These are phyloP conservation scores for Brachionus paranguensis DNA, from an alignment of 1,140 invertebrate genomes.

Conservation along the genomic window DNA sequence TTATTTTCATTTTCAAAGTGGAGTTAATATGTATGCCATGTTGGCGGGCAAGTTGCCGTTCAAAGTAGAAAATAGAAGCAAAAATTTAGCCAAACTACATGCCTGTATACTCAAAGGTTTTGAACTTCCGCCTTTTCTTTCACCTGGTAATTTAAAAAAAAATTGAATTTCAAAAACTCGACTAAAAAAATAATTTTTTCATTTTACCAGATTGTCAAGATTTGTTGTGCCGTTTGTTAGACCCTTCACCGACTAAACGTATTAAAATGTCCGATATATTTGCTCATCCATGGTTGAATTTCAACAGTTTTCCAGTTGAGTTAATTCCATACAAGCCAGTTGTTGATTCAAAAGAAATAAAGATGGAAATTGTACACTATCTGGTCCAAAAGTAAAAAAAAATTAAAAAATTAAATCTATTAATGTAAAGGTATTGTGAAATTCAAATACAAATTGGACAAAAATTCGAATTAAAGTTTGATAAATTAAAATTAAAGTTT, in stretches of 20 bases:
- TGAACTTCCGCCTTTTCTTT: slow-evolving; percentile 45
- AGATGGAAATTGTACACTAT: slow-evolving; percentile 34
- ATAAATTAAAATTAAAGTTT: no score
- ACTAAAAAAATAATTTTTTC: not conserved
- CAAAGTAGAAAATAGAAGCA: slow-evolving; percentile 40
- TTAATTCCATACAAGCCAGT: slow-evolving; percentile 1
- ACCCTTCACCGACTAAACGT: slow-evolving; percentile 43
- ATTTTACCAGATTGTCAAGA: slow-evolving; percentile 45
- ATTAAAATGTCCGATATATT: slow-evolving; percentile 46
- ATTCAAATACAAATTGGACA: no score
- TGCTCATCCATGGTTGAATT: slow-evolving; percentile 45
- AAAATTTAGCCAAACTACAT: slow-evolving; percentile 47
- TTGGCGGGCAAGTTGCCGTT: slow-evolving; percentile 39
- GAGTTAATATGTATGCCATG: slow-evolving; percentile 41
- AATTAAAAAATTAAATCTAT: not conserved
- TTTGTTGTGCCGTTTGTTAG: slow-evolving; percentile 45
- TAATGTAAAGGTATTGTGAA: no score
- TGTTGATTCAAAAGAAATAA: slow-evolving; percentile 13
- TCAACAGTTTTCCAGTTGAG: slow-evolving; percentile 25
- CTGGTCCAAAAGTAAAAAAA: slow-evolving; percentile 30
- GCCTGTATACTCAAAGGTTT: slow-evolving; percentile 46
- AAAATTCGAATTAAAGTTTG: no score
- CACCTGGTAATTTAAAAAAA: slow-evolving; percentile 43
- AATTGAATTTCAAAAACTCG: not conserved
- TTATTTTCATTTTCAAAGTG: slow-evolving; percentile 35